Conservation (phyloP, 2,113 vertebrate genomes). For the Microtus pennsylvanicus region DNA sequence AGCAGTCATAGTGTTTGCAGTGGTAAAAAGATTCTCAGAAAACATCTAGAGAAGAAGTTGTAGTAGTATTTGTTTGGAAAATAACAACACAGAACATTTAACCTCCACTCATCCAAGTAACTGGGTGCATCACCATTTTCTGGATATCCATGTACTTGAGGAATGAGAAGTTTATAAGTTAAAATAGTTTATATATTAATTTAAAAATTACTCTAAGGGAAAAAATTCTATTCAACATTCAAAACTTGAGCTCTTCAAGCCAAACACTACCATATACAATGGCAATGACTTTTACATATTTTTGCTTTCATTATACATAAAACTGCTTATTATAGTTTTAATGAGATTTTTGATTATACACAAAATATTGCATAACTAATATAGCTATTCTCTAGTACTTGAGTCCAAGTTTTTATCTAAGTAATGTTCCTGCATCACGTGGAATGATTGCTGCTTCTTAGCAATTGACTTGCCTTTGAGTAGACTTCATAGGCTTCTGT, state of each 20-base stretch:
- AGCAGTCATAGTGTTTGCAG: slow-evolving; percentile 34
- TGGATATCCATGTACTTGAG: background rate
- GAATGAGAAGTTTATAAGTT: background rate
- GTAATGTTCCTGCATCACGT: background rate
- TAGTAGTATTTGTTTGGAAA: slow-evolving; percentile 54
- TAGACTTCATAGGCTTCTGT: background rate
- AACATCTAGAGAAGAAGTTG: slow-evolving; percentile 24
- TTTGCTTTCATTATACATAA: background rate
- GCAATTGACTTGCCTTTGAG: slow-evolving; percentile 1
- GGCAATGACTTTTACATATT: slow-evolving; percentile 5
- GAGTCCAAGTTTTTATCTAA: slow-evolving; percentile 5
- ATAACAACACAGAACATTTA: background rate
- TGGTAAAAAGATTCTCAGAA: slow-evolving; percentile 41
- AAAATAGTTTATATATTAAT: slow-evolving; percentile 13
- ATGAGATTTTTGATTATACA: too few relatives aligned
- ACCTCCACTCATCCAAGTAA: slow-evolving; percentile 38
- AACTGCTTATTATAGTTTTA: too few relatives aligned
- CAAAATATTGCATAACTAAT: background rate
- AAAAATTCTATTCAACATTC: background rate
- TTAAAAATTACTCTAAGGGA: slow-evolving; percentile 25
- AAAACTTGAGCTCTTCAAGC: background rate
- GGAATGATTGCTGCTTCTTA: background rate
- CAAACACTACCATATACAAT: background rate
- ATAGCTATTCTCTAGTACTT: background rate
- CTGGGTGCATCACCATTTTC: background rate